Evolutionary conservation across 2,797 vertebrate species (phyloP).

Genomic region (Pangasius larnaudii): DNA sequence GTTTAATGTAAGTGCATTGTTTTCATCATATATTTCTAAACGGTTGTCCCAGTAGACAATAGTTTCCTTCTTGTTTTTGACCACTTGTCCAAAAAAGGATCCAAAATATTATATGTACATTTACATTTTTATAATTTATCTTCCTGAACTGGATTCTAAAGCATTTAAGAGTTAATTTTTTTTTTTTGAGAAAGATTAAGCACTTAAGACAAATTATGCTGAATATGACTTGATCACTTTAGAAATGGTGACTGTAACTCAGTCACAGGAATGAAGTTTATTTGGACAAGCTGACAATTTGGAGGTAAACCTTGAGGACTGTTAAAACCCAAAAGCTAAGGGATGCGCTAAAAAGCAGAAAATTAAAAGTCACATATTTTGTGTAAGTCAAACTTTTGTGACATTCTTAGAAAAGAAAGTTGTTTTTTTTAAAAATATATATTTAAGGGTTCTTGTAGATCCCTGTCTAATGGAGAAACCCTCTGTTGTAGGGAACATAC

Average conservation of each 20-base stretch:
- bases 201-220: background rate
- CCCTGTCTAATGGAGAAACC: background rate
- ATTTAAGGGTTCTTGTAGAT: background rate
- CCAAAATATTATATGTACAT: background rate
- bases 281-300: background rate
- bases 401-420: background rate
- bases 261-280: background rate
- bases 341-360: background rate
- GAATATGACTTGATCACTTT: background rate
- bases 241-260: background rate
- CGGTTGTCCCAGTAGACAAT: too few relatives aligned
- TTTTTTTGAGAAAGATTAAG: background rate
- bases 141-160: background rate
- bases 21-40: background rate
- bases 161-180: background rate
- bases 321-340: background rate
- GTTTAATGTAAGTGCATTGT: background rate
- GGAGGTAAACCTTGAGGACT: background rate
- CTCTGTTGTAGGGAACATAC: background rate
- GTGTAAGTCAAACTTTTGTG: background rate
- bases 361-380: background rate
- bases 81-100: too few relatives aligned
- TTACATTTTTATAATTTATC: background rate
- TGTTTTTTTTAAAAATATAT: background rate
- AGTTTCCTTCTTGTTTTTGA: background rate